phyloP scores from a whole-genome alignment of 2,888 invertebrate species.

The Cylloceria caligata region DNA sequence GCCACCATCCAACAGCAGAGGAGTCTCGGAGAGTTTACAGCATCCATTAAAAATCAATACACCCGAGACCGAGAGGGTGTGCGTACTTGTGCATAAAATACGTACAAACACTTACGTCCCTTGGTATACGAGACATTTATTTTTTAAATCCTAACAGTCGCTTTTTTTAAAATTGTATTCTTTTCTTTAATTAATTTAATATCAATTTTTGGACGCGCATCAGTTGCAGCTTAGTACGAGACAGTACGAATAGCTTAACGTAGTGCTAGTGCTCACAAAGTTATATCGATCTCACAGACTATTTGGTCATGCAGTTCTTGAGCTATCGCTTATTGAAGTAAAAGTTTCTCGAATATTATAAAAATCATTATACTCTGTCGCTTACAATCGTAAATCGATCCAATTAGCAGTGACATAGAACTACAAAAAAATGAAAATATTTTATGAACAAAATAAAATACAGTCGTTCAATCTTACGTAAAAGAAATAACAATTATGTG shows the following conservation, averaged over 20 bases:
- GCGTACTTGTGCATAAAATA: conserved; percentile 32
- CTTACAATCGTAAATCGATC: too few species aligned
- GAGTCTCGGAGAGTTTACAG: conserved; percentile 57
- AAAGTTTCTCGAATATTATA: too few species aligned
- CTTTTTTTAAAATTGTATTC: neutral
- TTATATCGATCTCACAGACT: too few species aligned
- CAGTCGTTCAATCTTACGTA: too few species aligned
- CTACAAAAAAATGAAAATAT: too few species aligned
- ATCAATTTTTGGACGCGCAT: neutral
- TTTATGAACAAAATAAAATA: too few species aligned
- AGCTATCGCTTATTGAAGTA: too few species aligned
- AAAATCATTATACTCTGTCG: too few species aligned
- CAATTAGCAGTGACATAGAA: too few species aligned
- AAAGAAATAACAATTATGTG: too few species aligned
- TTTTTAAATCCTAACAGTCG: neutral
- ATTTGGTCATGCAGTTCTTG: too few species aligned
- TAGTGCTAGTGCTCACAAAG: too few species aligned
- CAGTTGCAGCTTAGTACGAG: neutral
- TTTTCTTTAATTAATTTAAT: neutral
- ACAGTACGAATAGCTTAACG: neutral
- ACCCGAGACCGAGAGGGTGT: conserved; percentile 53
- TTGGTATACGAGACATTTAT: neutral
- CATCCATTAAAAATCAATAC: conserved; percentile 71
- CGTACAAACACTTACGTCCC: neutral
- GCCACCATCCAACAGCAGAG: conserved; percentile 34